Evolutionary conservation across 2,797 vertebrate genomes (phyloP), one percentile per base, ranked within the genome.

Genomic region (Chloroceryle inda): DNA sequence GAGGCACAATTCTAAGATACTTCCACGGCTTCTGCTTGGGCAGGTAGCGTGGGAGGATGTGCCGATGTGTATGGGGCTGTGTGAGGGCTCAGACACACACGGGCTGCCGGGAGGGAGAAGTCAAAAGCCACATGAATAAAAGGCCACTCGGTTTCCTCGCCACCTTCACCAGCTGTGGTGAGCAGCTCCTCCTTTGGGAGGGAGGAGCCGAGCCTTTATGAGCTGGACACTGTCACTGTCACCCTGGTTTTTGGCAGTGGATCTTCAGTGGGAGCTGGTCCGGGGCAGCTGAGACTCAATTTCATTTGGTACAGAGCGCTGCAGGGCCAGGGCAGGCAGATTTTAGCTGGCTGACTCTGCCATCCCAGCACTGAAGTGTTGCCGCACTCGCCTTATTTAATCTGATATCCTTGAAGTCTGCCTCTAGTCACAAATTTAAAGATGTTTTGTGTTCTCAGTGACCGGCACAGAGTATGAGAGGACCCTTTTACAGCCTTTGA

Each of bases 401-500:
- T 92, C 83, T 79, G 77, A 59, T 87, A 78, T 85, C n/a, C 58
- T 58, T 49, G 35, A 24, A 84, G 62, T 45, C 23, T 33, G 47
- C 62, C 71, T 93, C 92, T 94, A 83, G 94, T 75, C 84, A 77
- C 74, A 82, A 67, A 68, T 85, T 68, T 84, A 78, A 79, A 68
- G 63, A 72, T 53, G 42, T 82, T 85, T 94, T 96, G 79, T 95
- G 76, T 93, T 90, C 55, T 88, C 47, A 29, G 2, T 96, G 96
- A 95, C 95, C 71, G 10, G 76, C 59, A 77, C 40, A 90, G 87
- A 97, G 81, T 58, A 64, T 61, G 47, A 49, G 31, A 71, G 72
- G 92, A 96, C 96, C 88, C 92, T 94, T 96, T 96, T 93, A 78
- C 83, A 90, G 96, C 81, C 94, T 96, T 85, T 95, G 94, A 97